Evolutionary conservation across 2,888 invertebrate genomes (phyloP), one percentile per base, ranked within the genome.

Genomic region (Phortica okadai): DNA sequence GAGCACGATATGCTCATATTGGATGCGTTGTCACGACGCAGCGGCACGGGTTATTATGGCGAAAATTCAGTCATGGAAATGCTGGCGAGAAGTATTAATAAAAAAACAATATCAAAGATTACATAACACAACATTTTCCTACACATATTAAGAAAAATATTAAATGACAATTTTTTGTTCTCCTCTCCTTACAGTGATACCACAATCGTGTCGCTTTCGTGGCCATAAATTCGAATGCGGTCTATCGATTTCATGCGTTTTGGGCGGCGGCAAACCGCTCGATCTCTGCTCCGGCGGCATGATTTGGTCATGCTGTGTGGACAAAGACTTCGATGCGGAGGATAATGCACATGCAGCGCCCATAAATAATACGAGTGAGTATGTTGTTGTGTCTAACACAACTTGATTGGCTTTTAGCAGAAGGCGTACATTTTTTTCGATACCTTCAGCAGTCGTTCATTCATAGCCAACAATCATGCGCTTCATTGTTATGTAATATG

Each of bases 281-380:
- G 97, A 98, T 91, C 93, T 97, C 0, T 98, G 98, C 90, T 97
- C 96, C 11, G 98, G 98, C 33, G 98, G 98, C 74, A 95, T 97
- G 94, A 97, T 98, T 84, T 98, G 98, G 97, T 96, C 97, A 6
- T 98, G 98, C 91, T 98, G 98, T 89, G 96, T 98, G 10, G 96
- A 97, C 90, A 93, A 94, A 81, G 95, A 96, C 89, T 92, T 90
- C 91, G 94, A 82, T 89, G 92, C 93, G 62, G 94, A 92, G 79
- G 91, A 91, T 78, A 90, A 91, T 77, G 80, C 86, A 2, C 93
- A 95, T 84, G 92, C 93, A 94, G 94, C 94, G 33, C 93, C 95
- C 21, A 93, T 97, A 2, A 96, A 96, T 90, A 97, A 97, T 90
- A 97, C 97, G 89, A 97, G 97, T 97, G 93, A 97, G 97, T 95